Base-by-base conservation (phyloP, 2,888 invertebrate genomes). In the Ecdyonurus torrentis region DNA sequence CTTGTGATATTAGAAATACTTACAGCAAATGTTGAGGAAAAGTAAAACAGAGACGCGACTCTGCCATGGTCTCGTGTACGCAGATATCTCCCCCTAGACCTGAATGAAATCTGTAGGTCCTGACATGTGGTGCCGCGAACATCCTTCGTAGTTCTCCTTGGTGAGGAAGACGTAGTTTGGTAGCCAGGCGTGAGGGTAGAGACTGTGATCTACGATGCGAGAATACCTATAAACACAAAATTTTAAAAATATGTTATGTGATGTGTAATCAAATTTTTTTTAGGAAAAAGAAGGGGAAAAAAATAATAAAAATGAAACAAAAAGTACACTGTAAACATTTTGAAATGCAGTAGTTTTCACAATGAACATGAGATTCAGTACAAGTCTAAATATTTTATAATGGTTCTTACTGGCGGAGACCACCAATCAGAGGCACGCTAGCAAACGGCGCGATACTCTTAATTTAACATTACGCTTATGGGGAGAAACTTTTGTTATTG, bases 41-140 rank as follows among this genome's bases (percentile, higher is more conserved):
- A 59, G 82, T 80, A 71, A 87, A 93, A 70, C 91, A 89, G 10
- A 92, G 76, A 70, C 86, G 87, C 68, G 91, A 89, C 74, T 96
- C 96, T 0, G 91, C 87, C 87, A 96, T 89, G 60, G 90, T 84
- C 75, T 96, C 96, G 71, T 93, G 90, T 2, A 95, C 93, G 67
- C 89, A 90, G 61, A 96, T 91, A 73, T 95, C 93, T 1, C 91
- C 92, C 0, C 92, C 91, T 24, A 91, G 78, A 1, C 92, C 91
- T 0, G 95, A 94, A 73, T 93, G 92, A 73, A 96, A 89, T 62
- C 94, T 83, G 73, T 87, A 91, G 2, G 90, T 81, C 68, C 80
- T 79, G 52, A 81, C 76, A 61, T 77, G 74, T 58, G 91, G 86
- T 73, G 91, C 89, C 25, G 86, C 80, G 71, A 86, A 90, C 61